Base-by-base conservation (phyloP, 2,113 vertebrate genomes). In the Pluvianellus socialis region DNA sequence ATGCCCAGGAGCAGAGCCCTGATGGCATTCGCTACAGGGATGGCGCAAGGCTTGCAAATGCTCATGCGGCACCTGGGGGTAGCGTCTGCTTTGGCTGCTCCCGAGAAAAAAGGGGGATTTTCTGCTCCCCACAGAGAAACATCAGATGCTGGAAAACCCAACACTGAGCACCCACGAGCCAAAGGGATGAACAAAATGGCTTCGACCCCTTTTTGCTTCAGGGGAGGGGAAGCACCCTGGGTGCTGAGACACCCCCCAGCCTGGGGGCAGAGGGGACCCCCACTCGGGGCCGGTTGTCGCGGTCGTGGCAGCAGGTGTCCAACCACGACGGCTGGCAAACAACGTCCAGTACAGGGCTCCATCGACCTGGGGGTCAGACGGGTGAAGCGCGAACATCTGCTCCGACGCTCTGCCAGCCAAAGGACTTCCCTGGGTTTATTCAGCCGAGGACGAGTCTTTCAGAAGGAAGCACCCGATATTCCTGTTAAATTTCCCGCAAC, bases 131-230 rank as follows among this genome's bases (percentile, higher is more conserved):
- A 26, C 20, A 70, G 21, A 50, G 74, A 28, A 88, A 44, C 55
- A 33, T 7, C 61, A 70, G 38, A 40, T 4, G 18, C 58, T 42
- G 58, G 14, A 24, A 76, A 92, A 44, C 17, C 52, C 32, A 45
- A 27, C n/a, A 5, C 44, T 23, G 49, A 45, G 73, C n/a, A 44
- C 8, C 30, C 33, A 18, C 52, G 63, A 22, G 35, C 17, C 1
- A 1, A 38, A 42, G 1, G 33, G 12, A 24, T 0, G 12, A 45
- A 50, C 27, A 3, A 27, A 88, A 22, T 0, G 6, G 40, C 33
- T 89, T n/a, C 1, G 1, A 17, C 17, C 17, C 1, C 22, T 53
- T 33, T 42, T 27, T 72, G 49, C 33, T 26, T 12, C 45, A 18
- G 68, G 20, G 38, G 18, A 66, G 27, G 21, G 28, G 35, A 47